Base-by-base conservation (phyloP, 2,797 vertebrate genomes). In the Botia kubotai region DNA sequence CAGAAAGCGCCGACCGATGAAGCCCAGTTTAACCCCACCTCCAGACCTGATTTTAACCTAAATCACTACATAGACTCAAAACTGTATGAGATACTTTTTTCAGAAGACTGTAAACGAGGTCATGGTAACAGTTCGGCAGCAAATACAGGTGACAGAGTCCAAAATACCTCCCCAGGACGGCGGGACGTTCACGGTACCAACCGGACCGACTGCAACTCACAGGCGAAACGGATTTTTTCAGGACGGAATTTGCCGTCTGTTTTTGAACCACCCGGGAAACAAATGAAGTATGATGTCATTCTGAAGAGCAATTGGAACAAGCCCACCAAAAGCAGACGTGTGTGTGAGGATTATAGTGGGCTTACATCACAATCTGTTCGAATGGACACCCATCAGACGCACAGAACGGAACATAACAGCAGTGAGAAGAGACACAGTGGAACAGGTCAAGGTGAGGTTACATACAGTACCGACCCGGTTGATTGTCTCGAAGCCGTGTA, bases 401-500 rank as follows among this genome's bases (percentile, higher is more conserved):
- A 11, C 26, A 21, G 5, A 29, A 2, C 2, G 13, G 14, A 33
- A 33, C 29, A 43, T 3, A 53, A 14, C 36, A 46, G 8, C 21
- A 2, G 13, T 66, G 50, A 43, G 39, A 43, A 43, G 39, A 43
- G n/a, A 19, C 0, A 14, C 46, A 16, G 33, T 14, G 46, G 1
- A 53, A 12, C 2, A 2, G 2, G 16, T 13, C 69, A 53, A 17
- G 7, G 16, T 33, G 17, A 66, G 17, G n/a, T 80, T 8, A 43
- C 73, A 26, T 65, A 77, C n/a, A 26, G 29, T 67, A 14, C 17
- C 0, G 29, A 82, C 11, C 23, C 67, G 17, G 33, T 23, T 33
- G 57, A 79, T 43, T 46, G 46, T 55, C 39, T 70, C n/a, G 80
- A 82, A 36, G n/a, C 75, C 1, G 48, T 74, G 10, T 26, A 55